These are phyloP conservation scores for Nematopogon swammerdamellus DNA, from an alignment of 2,888 invertebrate genomes.

Conservation along the genomic window DNA sequence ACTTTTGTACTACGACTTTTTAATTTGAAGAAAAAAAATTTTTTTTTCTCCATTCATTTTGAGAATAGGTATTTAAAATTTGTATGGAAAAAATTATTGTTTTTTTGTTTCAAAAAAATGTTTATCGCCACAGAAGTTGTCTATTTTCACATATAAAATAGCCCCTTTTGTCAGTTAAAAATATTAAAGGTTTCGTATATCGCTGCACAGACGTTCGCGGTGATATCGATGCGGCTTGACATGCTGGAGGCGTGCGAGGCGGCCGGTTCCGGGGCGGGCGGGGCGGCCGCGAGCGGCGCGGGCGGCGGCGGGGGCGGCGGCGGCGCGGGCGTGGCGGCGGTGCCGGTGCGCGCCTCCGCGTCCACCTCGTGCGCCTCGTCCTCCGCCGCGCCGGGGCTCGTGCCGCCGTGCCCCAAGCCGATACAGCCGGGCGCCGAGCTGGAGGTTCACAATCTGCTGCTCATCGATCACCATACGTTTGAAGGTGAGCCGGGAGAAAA, in stretches of 20 bases:
- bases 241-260: conserved; percentile 73
- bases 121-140: no score
- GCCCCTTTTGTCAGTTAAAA: no score
- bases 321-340: conserved; percentile 32
- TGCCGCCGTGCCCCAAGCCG: conserved; percentile 74
- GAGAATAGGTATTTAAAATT: no score
- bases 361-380: conserved; percentile 20
- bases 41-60: no score
- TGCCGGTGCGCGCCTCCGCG: conserved; percentile 20
- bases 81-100: no score
- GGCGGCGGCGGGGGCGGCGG: conserved; percentile 32
- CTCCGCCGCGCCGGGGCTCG: conserved; percentile 41
- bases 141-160: no score
- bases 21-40: no score
- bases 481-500: conserved; percentile 52
- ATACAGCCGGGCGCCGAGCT: conserved; percentile 82
- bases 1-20: no score
- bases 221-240: conserved; percentile 88
- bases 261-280: conserved; percentile 18
- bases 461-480: conserved; percentile 96
- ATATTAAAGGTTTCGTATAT: no score
- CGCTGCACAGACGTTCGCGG: conserved; percentile 91
- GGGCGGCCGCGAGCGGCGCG: conserved; percentile 10
- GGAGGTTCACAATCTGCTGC: conserved; percentile 84
- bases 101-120: no score